Evolutionary conservation across 2,797 vertebrate species (phyloP), one percentile per base, ranked within the genome.

Genomic region (Pogoniulus pusillus): DNA sequence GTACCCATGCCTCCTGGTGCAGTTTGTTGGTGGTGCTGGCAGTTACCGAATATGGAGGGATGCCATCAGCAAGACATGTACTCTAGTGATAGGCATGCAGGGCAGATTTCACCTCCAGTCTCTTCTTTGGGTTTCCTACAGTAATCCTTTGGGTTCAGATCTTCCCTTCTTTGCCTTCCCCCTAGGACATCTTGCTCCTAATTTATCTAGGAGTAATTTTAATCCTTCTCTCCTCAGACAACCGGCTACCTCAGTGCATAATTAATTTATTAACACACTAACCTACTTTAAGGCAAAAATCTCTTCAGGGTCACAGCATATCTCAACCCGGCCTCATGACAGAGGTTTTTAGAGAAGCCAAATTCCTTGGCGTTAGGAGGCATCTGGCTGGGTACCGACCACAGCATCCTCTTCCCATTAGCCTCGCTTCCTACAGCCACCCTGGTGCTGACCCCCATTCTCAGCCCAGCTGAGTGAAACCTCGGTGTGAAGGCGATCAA

Each of bases 211-310:
- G 78, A 96, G 92, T 83, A 93, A 94, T 95, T 95, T 94, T 87
- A 91, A 93, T 94, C 82, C 64, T 93, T 65, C 34, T 91, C 94
- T 94, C 92, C 69, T 96, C 91, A 93, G 88, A 90, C 84, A 82
- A 74, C 89, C 10, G 84, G 90, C 89, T 93, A 95, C 65, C 82
- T 83, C 66, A 47, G 51, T 4, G 32, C 79, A 39, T 87, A 95
- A 93, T 94, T 94, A 93, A 96, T 93, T 95, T 94, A 94, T 95
- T 94, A 96, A 75, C 95, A 95, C 76, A 93, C 65, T 96, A 96
- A 95, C 95, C 95, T 95, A 95, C 94, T 96, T 96, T 91, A 75
- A 93, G 82, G 78, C 7, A 15, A 51, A 94, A 94, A 93, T 91
- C 79, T 63, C 92, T 90, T 80, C 3, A 82, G 84, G 94, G 94